phyloP scores from a whole-genome alignment of 2,888 invertebrate genomes.

The Machimus atricapillus region DNA sequence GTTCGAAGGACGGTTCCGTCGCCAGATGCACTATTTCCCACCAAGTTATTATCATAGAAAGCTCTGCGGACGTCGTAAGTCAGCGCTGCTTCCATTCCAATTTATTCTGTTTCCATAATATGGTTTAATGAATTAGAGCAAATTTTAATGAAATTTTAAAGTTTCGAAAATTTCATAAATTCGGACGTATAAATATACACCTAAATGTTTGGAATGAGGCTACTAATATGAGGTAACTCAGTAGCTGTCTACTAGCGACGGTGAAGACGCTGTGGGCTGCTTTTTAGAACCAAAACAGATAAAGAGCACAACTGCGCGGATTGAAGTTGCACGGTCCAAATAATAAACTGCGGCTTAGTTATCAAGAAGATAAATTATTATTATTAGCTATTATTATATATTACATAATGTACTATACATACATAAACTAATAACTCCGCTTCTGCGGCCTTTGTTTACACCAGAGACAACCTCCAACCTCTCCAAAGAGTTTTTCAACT shows the following conservation, averaged over 20 bases:
- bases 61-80: not conserved
- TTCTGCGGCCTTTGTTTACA: no score
- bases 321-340: not conserved
- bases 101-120: constrained; percentile 36
- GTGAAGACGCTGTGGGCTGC: not conserved
- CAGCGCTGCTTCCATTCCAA: not conserved
- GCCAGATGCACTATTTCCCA: constrained; percentile 32
- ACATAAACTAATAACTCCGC: no score
- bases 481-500: no score
- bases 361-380: no score
- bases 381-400: no score
- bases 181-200: not conserved
- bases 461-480: no score
- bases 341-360: not conserved
- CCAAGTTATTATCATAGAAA: constrained; percentile 23
- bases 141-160: constrained; percentile 35
- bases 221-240: not conserved
- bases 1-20: constrained; percentile 8
- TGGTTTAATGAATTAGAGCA: constrained; percentile 37
- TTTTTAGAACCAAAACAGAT: not conserved
- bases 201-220: not conserved
- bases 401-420: no score
- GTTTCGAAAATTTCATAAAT: constrained; percentile 9
- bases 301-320: not conserved
- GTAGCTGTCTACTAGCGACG: no score